Conservation (phyloP, 1,140 invertebrate genomes). For the Drosophila ercepeae region DNA sequence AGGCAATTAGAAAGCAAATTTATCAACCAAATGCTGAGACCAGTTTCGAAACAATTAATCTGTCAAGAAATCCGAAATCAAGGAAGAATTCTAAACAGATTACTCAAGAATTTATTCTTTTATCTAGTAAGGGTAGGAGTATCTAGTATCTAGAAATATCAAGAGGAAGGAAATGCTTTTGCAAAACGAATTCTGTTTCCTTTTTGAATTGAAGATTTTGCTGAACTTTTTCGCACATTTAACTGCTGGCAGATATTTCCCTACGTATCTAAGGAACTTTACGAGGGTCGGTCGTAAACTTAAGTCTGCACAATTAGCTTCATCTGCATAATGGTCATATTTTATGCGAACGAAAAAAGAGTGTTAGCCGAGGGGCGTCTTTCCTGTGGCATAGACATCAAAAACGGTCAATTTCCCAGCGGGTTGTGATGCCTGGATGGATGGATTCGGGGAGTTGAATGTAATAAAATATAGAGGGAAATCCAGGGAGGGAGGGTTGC, state of each 20-base stretch:
- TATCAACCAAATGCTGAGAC: conserved; percentile 7
- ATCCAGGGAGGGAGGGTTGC: conserved; percentile 1
- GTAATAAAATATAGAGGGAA: background rate
- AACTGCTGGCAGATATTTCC: conserved; percentile 14
- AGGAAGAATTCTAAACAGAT: background rate
- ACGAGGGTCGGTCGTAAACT: conserved; percentile 40
- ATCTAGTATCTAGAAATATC: too few species aligned
- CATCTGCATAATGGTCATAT: conserved; percentile 52
- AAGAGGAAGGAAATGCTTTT: background rate
- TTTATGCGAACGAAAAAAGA: conserved; percentile 23
- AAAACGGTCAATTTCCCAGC: conserved; percentile 49
- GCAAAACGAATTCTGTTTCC: background rate
- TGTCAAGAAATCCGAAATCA: conserved; percentile 15
- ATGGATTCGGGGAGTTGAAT: conserved; percentile 3
- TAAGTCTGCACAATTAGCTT: conserved; percentile 43
- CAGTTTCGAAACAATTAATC: conserved; percentile 7
- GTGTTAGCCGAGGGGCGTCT: conserved; percentile 7
- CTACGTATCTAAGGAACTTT: conserved; percentile 13
- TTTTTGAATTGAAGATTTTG: background rate
- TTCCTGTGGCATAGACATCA: conserved; percentile 36
- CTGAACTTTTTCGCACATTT: background rate
- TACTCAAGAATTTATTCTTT: background rate
- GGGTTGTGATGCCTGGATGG: background rate
- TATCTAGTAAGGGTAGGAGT: too few species aligned
- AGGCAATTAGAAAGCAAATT: conserved; percentile 30